phyloP scores from a whole-genome alignment of 2,113 vertebrate species.

The Trematomus loennbergii region DNA sequence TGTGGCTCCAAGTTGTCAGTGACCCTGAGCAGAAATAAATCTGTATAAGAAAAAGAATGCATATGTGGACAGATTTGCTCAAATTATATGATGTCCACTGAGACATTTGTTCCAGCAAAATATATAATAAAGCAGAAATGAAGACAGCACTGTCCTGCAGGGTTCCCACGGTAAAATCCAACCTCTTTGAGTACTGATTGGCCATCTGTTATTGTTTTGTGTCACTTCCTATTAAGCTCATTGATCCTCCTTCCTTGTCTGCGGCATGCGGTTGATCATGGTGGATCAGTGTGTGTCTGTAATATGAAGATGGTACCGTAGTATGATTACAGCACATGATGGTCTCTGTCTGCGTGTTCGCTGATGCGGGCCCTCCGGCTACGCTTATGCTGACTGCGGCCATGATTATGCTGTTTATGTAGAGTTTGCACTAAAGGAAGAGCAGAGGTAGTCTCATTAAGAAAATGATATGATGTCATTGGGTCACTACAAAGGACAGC shows the following conservation, averaged over 20 bases:
- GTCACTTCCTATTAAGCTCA: conserved; percentile 77
- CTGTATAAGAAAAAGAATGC: neutral
- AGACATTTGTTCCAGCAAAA: conserved; percentile 2
- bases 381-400: conserved; percentile 35
- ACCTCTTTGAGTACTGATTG: conserved; percentile 68
- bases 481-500: conserved; percentile 48
- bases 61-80: neutral
- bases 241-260: conserved; percentile 65
- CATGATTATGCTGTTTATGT: conserved; percentile 73
- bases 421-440: conserved; percentile 42
- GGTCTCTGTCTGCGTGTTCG: conserved; percentile 53
- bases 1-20: neutral
- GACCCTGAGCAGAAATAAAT: conserved; percentile 3
- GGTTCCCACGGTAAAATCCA: conserved; percentile 72
- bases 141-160: conserved; percentile 40
- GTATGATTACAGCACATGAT: conserved; percentile 67
- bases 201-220: conserved; percentile 79
- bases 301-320: conserved; percentile 71
- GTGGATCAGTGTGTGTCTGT: conserved; percentile 66
- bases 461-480: conserved; percentile 69
- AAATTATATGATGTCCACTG: conserved; percentile 3
- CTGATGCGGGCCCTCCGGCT: conserved; percentile 61
- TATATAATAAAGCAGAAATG: conserved; percentile 38
- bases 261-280: conserved; percentile 66
- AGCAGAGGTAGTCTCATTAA: conserved; percentile 39